phyloP scores from a whole-genome alignment of 2,113 vertebrate species.

The Amia ocellicauda region DNA sequence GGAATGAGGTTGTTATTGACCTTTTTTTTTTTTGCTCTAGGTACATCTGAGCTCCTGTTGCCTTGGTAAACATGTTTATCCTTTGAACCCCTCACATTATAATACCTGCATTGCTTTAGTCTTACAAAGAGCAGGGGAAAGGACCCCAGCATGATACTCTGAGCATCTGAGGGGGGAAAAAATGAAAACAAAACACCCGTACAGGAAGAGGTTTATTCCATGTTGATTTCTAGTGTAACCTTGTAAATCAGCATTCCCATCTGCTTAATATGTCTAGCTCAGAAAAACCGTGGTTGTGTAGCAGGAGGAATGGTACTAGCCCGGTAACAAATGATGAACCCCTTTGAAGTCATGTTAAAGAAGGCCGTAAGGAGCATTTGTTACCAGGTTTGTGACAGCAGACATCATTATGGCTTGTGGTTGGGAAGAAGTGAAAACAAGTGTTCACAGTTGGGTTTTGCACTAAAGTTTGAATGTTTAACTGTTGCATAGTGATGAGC shows the following conservation, averaged over 20 bases:
- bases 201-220: too few species aligned
- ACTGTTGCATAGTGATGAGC: slow-evolving; percentile 12
- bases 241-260: too few species aligned
- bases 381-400: too few species aligned
- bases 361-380: neutral
- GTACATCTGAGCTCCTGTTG: slow-evolving; percentile 61
- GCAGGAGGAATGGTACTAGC: too few species aligned
- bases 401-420: slow-evolving; percentile 31
- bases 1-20: slow-evolving; percentile 79
- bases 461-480: slow-evolving; percentile 22
- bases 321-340: too few species aligned
- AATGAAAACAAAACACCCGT: too few species aligned
- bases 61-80: slow-evolving; percentile 71
- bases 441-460: slow-evolving; percentile 30
- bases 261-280: too few species aligned
- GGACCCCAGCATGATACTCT: too few species aligned
- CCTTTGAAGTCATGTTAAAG: neutral
- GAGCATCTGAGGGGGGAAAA: too few species aligned
- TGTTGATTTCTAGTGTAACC: too few species aligned
- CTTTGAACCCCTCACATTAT: slow-evolving; percentile 47
- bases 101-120: slow-evolving; percentile 30
- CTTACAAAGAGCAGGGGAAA: neutral
- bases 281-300: too few species aligned
- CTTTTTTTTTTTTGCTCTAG: slow-evolving; percentile 59
- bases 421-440: slow-evolving; percentile 36